These are phyloP conservation scores for Thaumetopoea pityocampa DNA, from an alignment of 1,140 invertebrate genomes.

Conservation along the genomic window DNA sequence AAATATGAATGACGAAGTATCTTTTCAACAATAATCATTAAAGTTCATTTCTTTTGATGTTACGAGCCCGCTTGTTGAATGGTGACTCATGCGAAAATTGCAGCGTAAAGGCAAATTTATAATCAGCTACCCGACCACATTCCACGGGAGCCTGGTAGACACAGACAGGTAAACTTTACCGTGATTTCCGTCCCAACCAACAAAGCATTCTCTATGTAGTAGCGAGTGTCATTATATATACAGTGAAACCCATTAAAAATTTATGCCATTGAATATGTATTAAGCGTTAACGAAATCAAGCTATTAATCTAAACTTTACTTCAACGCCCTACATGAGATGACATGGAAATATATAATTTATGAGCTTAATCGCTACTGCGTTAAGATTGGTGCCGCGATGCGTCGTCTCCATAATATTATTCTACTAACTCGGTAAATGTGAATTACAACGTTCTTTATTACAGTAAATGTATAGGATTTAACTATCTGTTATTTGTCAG, in stretches of 20 bases:
- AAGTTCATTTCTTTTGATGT: slow-evolving; percentile 16
- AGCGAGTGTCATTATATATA: slow-evolving; percentile 1
- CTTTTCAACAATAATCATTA: slow-evolving; percentile 8
- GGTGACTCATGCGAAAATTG: slow-evolving; percentile 50
- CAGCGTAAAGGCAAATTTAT: slow-evolving; percentile 52
- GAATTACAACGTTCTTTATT: slow-evolving; percentile 3
- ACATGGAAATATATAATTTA: slow-evolving; percentile 9
- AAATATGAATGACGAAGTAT: slow-evolving; percentile 20
- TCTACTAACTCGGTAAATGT: not conserved
- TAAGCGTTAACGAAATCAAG: slow-evolving; percentile 7
- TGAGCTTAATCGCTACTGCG: slow-evolving; percentile 6
- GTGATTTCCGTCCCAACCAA: slow-evolving; percentile 20
- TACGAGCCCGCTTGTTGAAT: slow-evolving; percentile 14
- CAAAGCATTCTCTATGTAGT: slow-evolving; percentile 14
- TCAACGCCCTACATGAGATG: not conserved
- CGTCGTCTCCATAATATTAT: too few relatives aligned
- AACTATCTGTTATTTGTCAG: slow-evolving; percentile 43
- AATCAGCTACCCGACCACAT: slow-evolving; percentile 57
- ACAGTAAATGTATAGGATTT: slow-evolving; percentile 32
- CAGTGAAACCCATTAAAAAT: slow-evolving; percentile 5
- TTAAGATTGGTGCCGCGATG: too few relatives aligned
- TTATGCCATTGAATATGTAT: slow-evolving; percentile 8
- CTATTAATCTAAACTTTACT: slow-evolving; percentile 2
- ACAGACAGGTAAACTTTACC: slow-evolving; percentile 35
- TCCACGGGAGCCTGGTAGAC: slow-evolving; percentile 36